These are phyloP conservation scores for Colinus virginianus DNA, from an alignment of 2,113 vertebrate genomes.

Conservation along the genomic window DNA sequence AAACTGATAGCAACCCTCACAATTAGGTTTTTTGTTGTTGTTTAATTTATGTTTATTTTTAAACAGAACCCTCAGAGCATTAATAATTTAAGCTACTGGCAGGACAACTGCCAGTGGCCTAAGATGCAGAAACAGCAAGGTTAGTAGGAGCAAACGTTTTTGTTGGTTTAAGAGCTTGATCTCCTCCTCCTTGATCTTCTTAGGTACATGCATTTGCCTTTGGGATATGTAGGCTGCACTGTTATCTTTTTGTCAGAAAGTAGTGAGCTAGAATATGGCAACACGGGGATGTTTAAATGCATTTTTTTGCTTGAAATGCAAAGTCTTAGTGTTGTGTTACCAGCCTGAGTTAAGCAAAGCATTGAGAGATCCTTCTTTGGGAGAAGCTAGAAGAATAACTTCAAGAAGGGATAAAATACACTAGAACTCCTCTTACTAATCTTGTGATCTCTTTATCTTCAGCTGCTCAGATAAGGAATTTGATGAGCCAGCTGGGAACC, in stretches of 20 bases:
- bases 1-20: background rate
- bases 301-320: background rate
- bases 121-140: background rate
- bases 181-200: background rate
- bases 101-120: background rate
- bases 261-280: background rate
- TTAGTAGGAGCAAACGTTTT: background rate
- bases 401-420: background rate
- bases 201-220: background rate
- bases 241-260: background rate
- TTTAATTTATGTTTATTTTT: background rate
- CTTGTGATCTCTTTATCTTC: conserved; percentile 14
- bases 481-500: conserved; percentile 94
- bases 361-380: background rate
- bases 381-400: background rate
- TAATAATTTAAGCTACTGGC: background rate
- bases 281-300: background rate
- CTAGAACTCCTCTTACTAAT: background rate
- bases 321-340: background rate
- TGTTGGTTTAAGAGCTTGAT: background rate
- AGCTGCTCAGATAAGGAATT: conserved; percentile 94
- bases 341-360: background rate
- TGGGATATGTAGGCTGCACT: background rate
- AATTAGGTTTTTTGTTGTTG: background rate
- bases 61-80: background rate